These are phyloP conservation scores for Abramis brama DNA, from an alignment of 2,113 vertebrate genomes.

Conservation along the genomic window DNA sequence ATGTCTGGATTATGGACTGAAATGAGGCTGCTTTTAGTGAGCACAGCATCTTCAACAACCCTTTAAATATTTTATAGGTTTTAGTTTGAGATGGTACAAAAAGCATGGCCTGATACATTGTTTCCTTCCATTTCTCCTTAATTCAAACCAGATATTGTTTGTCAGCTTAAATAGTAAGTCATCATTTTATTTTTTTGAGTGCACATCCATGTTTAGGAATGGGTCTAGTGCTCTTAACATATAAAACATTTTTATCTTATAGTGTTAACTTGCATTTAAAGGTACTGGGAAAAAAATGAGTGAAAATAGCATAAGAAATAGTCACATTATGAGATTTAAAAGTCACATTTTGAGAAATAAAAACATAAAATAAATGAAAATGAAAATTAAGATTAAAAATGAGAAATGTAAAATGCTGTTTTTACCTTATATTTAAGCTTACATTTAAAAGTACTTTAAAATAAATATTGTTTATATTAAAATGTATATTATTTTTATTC, in stretches of 20 bases:
- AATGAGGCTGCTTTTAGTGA: slow-evolving; percentile 25
- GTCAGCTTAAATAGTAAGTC: not conserved
- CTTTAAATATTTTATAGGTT: slow-evolving; percentile 24
- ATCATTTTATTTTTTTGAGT: not conserved
- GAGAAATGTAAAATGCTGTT: not conserved
- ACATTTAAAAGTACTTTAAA: not conserved
- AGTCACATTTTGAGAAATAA: too few species aligned
- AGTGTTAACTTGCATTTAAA: too few species aligned
- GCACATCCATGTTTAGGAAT: not conserved
- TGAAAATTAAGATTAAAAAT: too few species aligned
- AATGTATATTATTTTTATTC: not conserved
- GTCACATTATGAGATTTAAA: not conserved
- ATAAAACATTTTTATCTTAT: too few species aligned
- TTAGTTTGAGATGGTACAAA: slow-evolving; percentile 12
- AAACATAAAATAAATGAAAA: too few species aligned
- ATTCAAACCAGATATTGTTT: slow-evolving; percentile 16
- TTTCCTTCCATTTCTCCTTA: not conserved
- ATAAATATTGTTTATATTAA: not conserved
- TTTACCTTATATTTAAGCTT: not conserved
- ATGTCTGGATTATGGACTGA: slow-evolving; percentile 16
- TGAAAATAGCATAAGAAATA: not conserved
- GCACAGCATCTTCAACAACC: not conserved
- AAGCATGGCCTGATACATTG: not conserved
- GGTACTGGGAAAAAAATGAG: too few species aligned
- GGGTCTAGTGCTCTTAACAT: not conserved